A percentile compares a stretch with the other conserved stretches of the same genome.
phyloP scores from a whole-genome alignment of 2,888 invertebrate species.

The Apamea monoglypha region DNA sequence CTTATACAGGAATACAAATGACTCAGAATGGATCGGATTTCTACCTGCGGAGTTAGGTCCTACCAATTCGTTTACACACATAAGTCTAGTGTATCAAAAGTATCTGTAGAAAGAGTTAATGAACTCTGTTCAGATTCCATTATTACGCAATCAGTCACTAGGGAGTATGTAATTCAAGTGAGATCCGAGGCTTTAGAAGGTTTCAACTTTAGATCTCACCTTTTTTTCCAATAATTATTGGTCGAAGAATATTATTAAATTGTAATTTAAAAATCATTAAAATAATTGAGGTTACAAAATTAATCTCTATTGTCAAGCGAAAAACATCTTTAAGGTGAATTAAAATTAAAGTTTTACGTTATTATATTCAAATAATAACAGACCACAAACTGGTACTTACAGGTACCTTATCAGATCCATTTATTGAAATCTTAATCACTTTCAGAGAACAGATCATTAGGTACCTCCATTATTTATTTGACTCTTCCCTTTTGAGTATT shows the following conservation, averaged over 20 bases:
- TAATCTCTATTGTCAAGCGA: not conserved
- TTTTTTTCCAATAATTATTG: not conserved
- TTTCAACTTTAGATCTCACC: not conserved
- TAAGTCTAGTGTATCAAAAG: not conserved
- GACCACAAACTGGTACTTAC: not conserved
- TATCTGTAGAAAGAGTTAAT: too few relatives aligned
- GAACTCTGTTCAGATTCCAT: too few relatives aligned
- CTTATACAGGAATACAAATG: not conserved
- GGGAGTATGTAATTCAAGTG: not conserved
- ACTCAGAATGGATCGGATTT: not conserved
- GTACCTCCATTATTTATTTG: not conserved
- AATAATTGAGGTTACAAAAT: not conserved
- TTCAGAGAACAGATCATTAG: not conserved
- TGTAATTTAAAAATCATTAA: not conserved
- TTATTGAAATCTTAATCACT: not conserved
- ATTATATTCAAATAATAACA: not conserved
- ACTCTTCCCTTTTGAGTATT: not conserved
- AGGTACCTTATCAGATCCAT: not conserved
- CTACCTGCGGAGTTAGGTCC: not conserved
- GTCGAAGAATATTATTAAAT: not conserved
- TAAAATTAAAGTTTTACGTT: not conserved
- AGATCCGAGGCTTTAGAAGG: not conserved
- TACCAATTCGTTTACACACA: too few relatives aligned
- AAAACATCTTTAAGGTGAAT: not conserved
- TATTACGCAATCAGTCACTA: not conserved